Base-by-base conservation (phyloP, 2,888 invertebrate genomes). In the Ariolimax columbianus region DNA sequence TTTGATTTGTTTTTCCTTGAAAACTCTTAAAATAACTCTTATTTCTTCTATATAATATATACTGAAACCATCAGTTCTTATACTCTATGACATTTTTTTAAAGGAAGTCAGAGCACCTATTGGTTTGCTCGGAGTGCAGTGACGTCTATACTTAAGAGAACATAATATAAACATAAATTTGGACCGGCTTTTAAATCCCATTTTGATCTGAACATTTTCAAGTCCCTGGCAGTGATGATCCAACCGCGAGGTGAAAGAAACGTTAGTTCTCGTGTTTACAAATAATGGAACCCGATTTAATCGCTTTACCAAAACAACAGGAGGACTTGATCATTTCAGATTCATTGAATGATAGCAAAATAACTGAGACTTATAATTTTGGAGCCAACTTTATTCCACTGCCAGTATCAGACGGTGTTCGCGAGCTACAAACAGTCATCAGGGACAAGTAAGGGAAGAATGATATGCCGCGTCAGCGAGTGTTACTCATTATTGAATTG, bases 371-470 rank as follows among this genome's bases (percentile, higher is more conserved):
- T 96, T 90, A 91, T 63, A 90, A 91, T 33, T 91, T 90, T 84
- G 92, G 92, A 66, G 79, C 90, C 14, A 91, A 92, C 63, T 89
- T 93, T 38, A 91, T 91, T 78, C 86, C 87, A 43, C 78, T 93
- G 70, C 90, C 89, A 86, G 87, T 90, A 26, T 93, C 93, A 63
- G 93, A 94, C 83, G 93, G 93, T 86, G 89, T 93, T 47, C 90
- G 92, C 77, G 94, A 95, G 88, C 91, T 95, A 30, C 95, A 95
- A 88, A 95, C 95, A 26, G 94, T 95, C 66, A 92, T 95, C 55
- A 89, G 95, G 84, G 95, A 95, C 89, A 94, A 93, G 95, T 94
- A 89, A 91, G 92, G 88, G 23, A 33, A 30, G n/a, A 30, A 26
- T n/a, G n/a, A n/a, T n/a, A n/a, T 30, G 73, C 43, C 73, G 73